phyloP scores from a whole-genome alignment of 1,140 invertebrate genomes.

The Forficula auricularia region DNA sequence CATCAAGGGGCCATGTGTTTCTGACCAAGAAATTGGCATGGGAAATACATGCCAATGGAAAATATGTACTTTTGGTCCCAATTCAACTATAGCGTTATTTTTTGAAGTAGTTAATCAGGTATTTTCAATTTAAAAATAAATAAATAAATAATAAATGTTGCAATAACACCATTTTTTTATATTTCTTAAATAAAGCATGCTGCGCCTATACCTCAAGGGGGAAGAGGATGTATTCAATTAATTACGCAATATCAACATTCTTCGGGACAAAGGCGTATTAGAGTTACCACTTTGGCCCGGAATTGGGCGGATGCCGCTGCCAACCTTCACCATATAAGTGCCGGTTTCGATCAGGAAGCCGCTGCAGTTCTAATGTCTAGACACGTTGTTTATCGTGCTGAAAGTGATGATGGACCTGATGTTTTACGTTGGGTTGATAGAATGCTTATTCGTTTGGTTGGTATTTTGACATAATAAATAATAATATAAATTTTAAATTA shows the following conservation, averaged over 20 bases:
- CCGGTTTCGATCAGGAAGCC: slow-evolving; percentile 95
- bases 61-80: slow-evolving; percentile 84
- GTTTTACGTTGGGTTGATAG: slow-evolving; percentile 95
- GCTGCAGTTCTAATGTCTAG: slow-evolving; percentile 93
- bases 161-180: too few species aligned
- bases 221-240: slow-evolving; percentile 91
- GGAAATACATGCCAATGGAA: slow-evolving; percentile 98
- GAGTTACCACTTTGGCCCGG: slow-evolving; percentile 91
- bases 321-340: slow-evolving; percentile 64
- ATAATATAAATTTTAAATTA: background rate
- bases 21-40: slow-evolving; percentile 92
- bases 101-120: slow-evolving; percentile 93
- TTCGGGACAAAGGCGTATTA: slow-evolving; percentile 82
- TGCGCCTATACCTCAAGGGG: slow-evolving; percentile 86
- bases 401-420: slow-evolving; percentile 90
- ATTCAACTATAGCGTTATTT: slow-evolving; percentile 81
- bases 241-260: slow-evolving; percentile 97
- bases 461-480: slow-evolving; percentile 11
- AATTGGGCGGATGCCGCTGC: slow-evolving; percentile 75
- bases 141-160: background rate
- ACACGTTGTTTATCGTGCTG: slow-evolving; percentile 87
- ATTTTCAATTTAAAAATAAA: slow-evolving; percentile 8
- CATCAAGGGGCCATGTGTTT: slow-evolving; percentile 74
- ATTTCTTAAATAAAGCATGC: slow-evolving; percentile 44
- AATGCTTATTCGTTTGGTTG: slow-evolving; percentile 88